A percentile compares a stretch with the other conserved stretches of the same genome.
phyloP scores from a whole-genome alignment of 2,888 invertebrate species.

The Eumerus sabulonum region DNA sequence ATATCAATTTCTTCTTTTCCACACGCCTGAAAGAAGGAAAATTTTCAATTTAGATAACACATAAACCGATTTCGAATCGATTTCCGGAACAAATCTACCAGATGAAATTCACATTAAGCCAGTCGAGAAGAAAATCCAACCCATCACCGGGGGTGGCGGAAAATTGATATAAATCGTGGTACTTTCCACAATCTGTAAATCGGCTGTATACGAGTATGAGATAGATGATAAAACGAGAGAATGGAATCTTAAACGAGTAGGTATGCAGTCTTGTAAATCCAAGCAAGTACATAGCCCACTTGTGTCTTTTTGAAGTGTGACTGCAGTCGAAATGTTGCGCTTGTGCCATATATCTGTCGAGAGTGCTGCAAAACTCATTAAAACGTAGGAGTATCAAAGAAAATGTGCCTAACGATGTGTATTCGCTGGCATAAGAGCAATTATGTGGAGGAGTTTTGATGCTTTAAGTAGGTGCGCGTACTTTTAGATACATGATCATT shows the following conservation, averaged over 20 bases:
- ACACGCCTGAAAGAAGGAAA: no score
- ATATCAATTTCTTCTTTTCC: no score
- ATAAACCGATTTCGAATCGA: constrained; percentile 58
- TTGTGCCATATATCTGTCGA: not conserved
- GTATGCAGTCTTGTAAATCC: no score
- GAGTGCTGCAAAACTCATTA: constrained; percentile 32
- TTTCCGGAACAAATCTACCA: constrained; percentile 45
- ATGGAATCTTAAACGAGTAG: no score
- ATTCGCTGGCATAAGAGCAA: constrained; percentile 53
- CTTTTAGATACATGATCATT: constrained; percentile 60
- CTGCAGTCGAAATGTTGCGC: constrained; percentile 20
- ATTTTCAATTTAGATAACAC: no score
- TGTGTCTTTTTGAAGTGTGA: constrained; percentile 6
- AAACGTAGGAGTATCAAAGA: constrained; percentile 44
- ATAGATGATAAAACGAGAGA: no score
- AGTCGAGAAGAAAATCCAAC: constrained; percentile 12
- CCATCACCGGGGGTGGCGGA: not conserved
- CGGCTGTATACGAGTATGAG: no score
- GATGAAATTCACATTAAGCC: not conserved
- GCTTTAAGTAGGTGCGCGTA: constrained; percentile 2
- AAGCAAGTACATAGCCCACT: no score
- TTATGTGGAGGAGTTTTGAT: constrained; percentile 55
- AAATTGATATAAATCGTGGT: constrained; percentile 52
- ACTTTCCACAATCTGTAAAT: not conserved
- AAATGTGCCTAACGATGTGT: constrained; percentile 26